These are phyloP conservation scores for Ginglymostoma cirratum DNA, from an alignment of 2,113 vertebrate species.

Conservation along the genomic window DNA sequence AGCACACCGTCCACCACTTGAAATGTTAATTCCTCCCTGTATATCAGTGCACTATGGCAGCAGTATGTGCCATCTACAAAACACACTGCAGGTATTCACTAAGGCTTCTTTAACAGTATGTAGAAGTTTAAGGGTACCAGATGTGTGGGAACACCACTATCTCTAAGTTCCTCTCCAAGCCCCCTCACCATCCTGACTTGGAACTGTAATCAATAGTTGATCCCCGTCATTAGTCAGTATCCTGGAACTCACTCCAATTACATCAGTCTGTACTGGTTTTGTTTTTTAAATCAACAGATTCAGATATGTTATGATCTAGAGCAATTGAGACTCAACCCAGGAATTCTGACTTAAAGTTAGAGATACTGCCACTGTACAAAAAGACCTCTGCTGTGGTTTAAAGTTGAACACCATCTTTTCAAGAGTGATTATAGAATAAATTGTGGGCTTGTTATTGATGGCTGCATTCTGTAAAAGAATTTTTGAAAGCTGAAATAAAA, in stretches of 20 bases:
- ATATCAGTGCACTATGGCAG: neutral
- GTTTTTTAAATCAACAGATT: too few species aligned
- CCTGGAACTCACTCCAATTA: neutral
- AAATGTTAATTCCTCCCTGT: neutral
- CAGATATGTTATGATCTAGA: too few species aligned
- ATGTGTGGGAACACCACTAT: neutral
- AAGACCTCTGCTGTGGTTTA: neutral
- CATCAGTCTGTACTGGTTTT: neutral
- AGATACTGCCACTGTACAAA: too few species aligned
- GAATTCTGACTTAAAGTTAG: too few species aligned
- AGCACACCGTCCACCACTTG: neutral
- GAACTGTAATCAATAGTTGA: neutral
- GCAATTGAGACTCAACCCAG: too few species aligned
- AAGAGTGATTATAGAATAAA: neutral
- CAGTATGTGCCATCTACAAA: neutral
- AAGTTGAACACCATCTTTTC: neutral
- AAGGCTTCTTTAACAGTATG: neutral
- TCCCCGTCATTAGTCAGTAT: too few species aligned
- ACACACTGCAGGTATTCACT: neutral
- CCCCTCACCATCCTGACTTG: neutral
- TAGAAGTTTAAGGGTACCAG: neutral
- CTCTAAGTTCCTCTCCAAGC: neutral
- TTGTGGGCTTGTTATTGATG: neutral
- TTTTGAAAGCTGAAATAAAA: neutral
- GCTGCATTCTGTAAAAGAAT: neutral